These are phyloP conservation scores for Brachymystax lenok DNA, from an alignment of 2,797 vertebrate genomes.

Conservation along the genomic window DNA sequence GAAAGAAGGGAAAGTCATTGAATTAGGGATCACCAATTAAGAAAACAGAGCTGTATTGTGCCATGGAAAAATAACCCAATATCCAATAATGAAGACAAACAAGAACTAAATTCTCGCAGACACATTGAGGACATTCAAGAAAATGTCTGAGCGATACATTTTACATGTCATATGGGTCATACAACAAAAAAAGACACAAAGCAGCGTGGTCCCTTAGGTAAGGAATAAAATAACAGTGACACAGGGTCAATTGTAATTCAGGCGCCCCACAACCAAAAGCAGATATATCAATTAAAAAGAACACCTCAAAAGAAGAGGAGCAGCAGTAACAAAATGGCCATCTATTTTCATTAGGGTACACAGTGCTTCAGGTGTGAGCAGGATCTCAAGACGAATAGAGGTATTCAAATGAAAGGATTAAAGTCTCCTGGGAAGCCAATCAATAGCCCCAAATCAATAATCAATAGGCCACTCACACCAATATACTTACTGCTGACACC, in stretches of 20 bases:
- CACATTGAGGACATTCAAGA: slow-evolving; percentile 53
- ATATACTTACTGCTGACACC: slow-evolving; percentile 86
- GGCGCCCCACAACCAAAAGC: slow-evolving; percentile 69
- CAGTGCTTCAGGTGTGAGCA: slow-evolving; percentile 71
- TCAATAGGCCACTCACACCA: slow-evolving; percentile 89
- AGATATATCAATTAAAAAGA: slow-evolving; percentile 84
- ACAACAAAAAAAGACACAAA: slow-evolving; percentile 40
- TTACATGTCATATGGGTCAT: slow-evolving; percentile 62
- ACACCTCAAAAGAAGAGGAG: slow-evolving; percentile 75
- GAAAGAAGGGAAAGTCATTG: slow-evolving; percentile 31
- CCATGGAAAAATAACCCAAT: slow-evolving; percentile 36
- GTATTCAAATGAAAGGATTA: slow-evolving; percentile 88
- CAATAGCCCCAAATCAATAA: slow-evolving; percentile 84
- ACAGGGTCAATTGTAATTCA: slow-evolving; percentile 78
- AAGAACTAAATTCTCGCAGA: slow-evolving; percentile 39
- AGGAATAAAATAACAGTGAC: slow-evolving; percentile 66
- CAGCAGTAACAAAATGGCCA: slow-evolving; percentile 66
- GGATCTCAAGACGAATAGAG: slow-evolving; percentile 84
- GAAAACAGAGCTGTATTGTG: slow-evolving; percentile 43
- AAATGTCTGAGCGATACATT: slow-evolving; percentile 56
- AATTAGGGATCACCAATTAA: slow-evolving; percentile 13
- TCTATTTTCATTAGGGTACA: slow-evolving; percentile 82
- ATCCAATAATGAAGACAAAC: slow-evolving; percentile 33
- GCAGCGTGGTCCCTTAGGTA: slow-evolving; percentile 48
- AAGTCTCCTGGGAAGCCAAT: slow-evolving; percentile 76